A percentile compares a stretch with the other conserved stretches of the same genome.
phyloP scores from a whole-genome alignment of 2,888 invertebrate genomes.

The Opisthograptis luteolata region DNA sequence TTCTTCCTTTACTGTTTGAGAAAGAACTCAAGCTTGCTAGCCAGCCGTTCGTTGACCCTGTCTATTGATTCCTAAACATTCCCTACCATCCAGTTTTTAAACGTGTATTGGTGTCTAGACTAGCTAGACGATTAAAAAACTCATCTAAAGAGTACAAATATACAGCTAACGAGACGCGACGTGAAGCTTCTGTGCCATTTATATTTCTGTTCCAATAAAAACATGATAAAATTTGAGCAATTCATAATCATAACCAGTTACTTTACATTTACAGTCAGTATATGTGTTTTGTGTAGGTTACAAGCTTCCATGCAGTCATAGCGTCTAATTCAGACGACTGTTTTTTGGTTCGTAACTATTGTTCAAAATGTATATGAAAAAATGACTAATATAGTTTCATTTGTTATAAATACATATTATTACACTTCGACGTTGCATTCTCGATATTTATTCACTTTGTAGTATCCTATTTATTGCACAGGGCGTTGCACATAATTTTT shows the following conservation, averaged over 20 bases:
- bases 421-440: too few species aligned
- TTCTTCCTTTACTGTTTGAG: background rate
- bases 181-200: slow-evolving; percentile 6
- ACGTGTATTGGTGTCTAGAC: slow-evolving; percentile 72
- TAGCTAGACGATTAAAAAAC: slow-evolving; percentile 49
- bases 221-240: slow-evolving; percentile 10
- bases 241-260: background rate
- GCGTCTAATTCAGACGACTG: too few species aligned
- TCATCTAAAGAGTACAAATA: slow-evolving; percentile 4
- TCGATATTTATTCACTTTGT: too few species aligned
- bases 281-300: background rate
- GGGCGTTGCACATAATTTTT: too few species aligned
- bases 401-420: too few species aligned
- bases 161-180: slow-evolving; percentile 13
- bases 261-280: background rate
- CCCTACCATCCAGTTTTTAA: slow-evolving; percentile 61
- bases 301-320: too few species aligned
- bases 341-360: too few species aligned
- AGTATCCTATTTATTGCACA: too few species aligned
- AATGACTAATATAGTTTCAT: too few species aligned
- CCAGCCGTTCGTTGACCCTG: slow-evolving; percentile 56
- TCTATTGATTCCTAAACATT: slow-evolving; percentile 65
- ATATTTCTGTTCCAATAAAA: slow-evolving; percentile 14
- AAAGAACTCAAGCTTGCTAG: background rate
- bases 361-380: too few species aligned